phyloP scores from a whole-genome alignment of 2,888 invertebrate species.

The Scaptomyza cyrtandrae region DNA sequence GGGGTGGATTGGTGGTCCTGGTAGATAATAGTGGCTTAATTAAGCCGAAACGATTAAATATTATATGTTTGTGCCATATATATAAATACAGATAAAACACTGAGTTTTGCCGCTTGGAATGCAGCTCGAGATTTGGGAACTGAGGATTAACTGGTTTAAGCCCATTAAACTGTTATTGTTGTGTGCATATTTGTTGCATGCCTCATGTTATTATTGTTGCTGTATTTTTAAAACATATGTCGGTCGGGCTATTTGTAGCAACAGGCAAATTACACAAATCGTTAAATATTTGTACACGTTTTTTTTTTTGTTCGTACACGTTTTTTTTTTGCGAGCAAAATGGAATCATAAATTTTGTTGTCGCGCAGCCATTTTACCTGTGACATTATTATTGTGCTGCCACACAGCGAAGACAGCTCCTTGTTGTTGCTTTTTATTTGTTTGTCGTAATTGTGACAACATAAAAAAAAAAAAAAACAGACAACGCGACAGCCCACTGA shows the following conservation, averaged over 20 bases:
- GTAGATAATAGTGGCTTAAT: constrained; percentile 65
- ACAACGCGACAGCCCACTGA: constrained; percentile 37
- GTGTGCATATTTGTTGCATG: constrained; percentile 24
- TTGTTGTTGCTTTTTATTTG: constrained; percentile 61
- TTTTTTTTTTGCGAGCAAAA: constrained; percentile 37
- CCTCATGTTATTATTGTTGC: constrained; percentile 26
- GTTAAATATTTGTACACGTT: constrained; percentile 73
- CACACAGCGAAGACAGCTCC: constrained; percentile 8
- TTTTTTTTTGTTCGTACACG: constrained; percentile 14
- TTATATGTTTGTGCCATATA: constrained; percentile 22
- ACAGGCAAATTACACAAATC: constrained; percentile 80
- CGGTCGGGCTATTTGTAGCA: constrained; percentile 72
- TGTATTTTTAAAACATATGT: constrained; percentile 73
- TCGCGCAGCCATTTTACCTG: constrained; percentile 74
- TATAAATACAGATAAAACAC: constrained; percentile 62
- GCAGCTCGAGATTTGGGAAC: constrained; percentile 53
- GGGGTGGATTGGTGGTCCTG: background rate
- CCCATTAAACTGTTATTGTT: constrained; percentile 70
- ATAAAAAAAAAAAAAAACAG: constrained; percentile 22
- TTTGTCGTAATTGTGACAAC: constrained; percentile 75
- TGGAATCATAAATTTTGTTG: constrained; percentile 66
- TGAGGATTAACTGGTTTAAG: constrained; percentile 62
- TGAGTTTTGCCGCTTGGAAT: constrained; percentile 7
- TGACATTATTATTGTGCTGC: constrained; percentile 74
- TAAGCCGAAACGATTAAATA: constrained; percentile 71